Percentiles rank a stretch among this genome's conserved stretches.
These are phyloP conservation scores for Parotia lawesii DNA, from an alignment of 2,113 vertebrate genomes.

Conservation along the genomic window DNA sequence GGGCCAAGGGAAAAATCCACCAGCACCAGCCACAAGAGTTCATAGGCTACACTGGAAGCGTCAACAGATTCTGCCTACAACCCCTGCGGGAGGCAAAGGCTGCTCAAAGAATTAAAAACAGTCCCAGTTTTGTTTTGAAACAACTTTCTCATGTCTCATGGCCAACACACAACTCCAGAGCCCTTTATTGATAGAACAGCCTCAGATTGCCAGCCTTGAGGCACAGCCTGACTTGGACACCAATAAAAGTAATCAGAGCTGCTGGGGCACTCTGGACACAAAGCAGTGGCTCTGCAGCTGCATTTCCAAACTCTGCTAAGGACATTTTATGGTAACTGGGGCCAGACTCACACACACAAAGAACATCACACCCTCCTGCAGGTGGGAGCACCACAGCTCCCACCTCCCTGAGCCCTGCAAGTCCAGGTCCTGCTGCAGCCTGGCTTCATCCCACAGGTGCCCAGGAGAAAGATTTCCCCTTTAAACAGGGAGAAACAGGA, in stretches of 20 bases:
- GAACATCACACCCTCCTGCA: too few species aligned
- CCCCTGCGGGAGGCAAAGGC: neutral
- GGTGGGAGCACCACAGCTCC: neutral
- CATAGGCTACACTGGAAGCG: fast-evolving
- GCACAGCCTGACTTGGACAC: neutral
- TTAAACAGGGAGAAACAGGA: neutral
- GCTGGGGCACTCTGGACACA: neutral
- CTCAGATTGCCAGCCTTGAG: neutral
- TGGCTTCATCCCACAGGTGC: neutral
- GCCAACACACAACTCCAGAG: neutral
- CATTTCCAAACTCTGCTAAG: neutral
- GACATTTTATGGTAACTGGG: fast-evolving
- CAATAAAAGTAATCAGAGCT: fast-evolving
- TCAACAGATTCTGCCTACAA: fast-evolving
- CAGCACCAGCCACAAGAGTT: neutral
- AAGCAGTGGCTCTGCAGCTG: neutral
- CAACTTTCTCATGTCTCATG: neutral
- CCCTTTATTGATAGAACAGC: neutral
- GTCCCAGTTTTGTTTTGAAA: neutral
- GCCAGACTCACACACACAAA: neutral
- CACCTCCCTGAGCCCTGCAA: neutral
- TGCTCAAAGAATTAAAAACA: neutral
- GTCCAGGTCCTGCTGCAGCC: neutral
- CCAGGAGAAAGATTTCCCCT: neutral
- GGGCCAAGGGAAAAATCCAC: neutral